These are phyloP conservation scores for Onychomys leucogaster DNA, from an alignment of 2,797 vertebrate species.

Conservation along the genomic window DNA sequence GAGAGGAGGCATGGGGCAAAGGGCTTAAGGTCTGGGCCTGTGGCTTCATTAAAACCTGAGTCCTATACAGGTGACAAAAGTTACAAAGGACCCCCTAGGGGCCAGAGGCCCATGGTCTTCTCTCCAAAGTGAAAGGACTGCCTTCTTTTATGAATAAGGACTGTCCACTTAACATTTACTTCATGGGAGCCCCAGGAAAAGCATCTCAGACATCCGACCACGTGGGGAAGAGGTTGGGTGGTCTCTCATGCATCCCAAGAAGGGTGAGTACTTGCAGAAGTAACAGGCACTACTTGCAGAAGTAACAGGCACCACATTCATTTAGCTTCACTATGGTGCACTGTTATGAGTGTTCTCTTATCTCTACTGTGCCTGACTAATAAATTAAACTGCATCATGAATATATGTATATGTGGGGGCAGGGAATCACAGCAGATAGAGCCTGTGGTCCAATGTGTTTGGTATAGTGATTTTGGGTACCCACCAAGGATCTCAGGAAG, in stretches of 20 bases:
- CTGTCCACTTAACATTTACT: neutral
- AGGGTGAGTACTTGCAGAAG: neutral
- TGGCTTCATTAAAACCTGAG: accelerated
- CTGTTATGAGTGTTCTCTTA: neutral
- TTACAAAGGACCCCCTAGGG: neutral
- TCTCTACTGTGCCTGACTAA: neutral
- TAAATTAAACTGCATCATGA: neutral
- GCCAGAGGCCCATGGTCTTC: accelerated
- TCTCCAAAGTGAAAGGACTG: neutral
- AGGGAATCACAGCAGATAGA: neutral
- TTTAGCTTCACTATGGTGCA: neutral
- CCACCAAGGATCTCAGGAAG: neutral
- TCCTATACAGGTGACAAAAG: neutral
- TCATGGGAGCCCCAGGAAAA: neutral
- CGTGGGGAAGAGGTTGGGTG: neutral
- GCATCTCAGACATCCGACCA: neutral
- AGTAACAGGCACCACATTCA: neutral
- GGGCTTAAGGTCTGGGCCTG: neutral
- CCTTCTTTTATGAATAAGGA: neutral
- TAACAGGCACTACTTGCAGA: neutral
- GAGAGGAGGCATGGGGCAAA: no score
- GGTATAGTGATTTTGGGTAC: neutral
- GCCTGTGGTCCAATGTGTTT: neutral
- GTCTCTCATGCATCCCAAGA: no score
- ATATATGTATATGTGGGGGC: neutral